Conservation (phyloP, 2,113 vertebrate species). For the rat (Rattus norvegicus) region DNA sequence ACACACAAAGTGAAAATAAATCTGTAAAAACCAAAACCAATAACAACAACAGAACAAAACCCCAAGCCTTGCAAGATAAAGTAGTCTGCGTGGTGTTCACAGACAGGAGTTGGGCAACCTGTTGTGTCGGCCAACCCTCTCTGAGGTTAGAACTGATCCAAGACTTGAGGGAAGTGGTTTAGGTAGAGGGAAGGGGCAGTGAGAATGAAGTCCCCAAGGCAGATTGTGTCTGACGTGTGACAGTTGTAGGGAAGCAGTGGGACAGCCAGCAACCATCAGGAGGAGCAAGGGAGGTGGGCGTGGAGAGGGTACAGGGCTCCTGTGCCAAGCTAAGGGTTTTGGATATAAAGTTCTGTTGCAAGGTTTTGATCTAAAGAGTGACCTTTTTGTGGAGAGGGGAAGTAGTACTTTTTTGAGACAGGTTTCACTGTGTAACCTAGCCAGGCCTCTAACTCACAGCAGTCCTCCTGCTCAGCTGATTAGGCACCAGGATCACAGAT, state of each 20-base stretch:
- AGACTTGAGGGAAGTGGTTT: neutral
- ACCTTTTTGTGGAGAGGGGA: neutral
- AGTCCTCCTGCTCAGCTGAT: neutral
- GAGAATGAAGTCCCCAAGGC: neutral
- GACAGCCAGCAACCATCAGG: neutral
- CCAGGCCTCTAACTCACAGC: neutral
- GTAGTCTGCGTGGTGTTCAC: neutral
- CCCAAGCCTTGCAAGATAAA: neutral
- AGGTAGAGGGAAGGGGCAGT: neutral
- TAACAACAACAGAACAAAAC: neutral
- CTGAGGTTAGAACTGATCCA: neutral
- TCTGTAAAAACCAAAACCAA: neutral
- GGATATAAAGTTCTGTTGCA: slow-evolving; percentile 1
- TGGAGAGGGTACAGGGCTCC: neutral
- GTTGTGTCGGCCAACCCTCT: neutral
- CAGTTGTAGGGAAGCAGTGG: neutral
- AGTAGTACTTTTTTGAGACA: neutral
- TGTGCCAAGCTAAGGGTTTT: neutral
- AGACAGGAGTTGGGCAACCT: neutral
- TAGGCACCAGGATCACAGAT: neutral
- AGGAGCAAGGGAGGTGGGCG: neutral
- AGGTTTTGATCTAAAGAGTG: neutral
- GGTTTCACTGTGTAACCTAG: neutral
- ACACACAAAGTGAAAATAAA: neutral
- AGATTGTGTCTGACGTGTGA: neutral